phyloP scores from a whole-genome alignment of 2,888 invertebrate genomes.

The Blera fallax region DNA sequence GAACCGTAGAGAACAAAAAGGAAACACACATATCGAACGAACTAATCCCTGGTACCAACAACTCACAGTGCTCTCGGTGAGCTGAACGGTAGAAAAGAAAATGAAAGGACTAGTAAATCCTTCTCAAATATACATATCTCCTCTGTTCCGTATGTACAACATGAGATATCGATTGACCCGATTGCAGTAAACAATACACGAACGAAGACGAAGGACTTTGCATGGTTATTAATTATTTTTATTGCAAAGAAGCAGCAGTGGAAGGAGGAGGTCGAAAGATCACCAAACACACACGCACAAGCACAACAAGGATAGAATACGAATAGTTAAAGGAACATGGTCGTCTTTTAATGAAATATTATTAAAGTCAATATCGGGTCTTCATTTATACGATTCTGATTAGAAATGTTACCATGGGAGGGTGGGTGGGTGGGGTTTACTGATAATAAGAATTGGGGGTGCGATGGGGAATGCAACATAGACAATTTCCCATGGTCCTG shows the following conservation, averaged over 20 bases:
- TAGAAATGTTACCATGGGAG: conserved; percentile 17
- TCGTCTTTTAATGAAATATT: conserved; percentile 58
- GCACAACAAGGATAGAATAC: neutral
- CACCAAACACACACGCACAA: conserved; percentile 8
- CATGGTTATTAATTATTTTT: conserved; percentile 71
- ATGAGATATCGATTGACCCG: conserved; percentile 68
- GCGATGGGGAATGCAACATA: conserved; percentile 58
- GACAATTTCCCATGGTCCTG: conserved; percentile 55
- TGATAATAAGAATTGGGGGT: neutral
- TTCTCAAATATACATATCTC: conserved; percentile 8
- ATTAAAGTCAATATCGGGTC: conserved; percentile 63
- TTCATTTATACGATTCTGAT: conserved; percentile 56
- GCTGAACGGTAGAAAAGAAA: conserved; percentile 23
- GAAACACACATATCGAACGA: neutral
- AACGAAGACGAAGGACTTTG: conserved; percentile 35
- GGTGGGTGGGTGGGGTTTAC: neutral
- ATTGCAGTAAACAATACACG: conserved; percentile 48
- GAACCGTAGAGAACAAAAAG: neutral
- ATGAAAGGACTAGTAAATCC: conserved; percentile 55
- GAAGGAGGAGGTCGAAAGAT: conserved; percentile 27
- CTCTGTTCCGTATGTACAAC: neutral
- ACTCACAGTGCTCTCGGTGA: neutral
- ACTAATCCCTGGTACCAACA: conserved; percentile 52
- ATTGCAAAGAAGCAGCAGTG: conserved; percentile 40
- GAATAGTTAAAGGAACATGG: conserved; percentile 32